These are phyloP conservation scores for Rhizoglyphus robini DNA, from an alignment of 1,140 invertebrate species.

Conservation along the genomic window DNA sequence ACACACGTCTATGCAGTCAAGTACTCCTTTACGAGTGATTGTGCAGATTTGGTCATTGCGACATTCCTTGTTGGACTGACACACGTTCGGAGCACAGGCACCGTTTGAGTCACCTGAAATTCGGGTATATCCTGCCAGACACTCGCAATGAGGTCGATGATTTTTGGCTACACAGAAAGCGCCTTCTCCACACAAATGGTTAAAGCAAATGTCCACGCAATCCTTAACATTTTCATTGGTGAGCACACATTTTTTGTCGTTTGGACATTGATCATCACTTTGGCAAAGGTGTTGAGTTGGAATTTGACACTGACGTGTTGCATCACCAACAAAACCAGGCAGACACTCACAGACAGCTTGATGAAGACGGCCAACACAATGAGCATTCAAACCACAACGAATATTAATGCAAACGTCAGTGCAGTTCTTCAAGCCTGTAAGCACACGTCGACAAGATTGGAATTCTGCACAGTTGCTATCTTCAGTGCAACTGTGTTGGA, in stretches of 20 bases:
- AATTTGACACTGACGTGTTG: slow-evolving; percentile 35
- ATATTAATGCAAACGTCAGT: slow-evolving; percentile 27
- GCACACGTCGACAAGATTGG: slow-evolving; percentile 17
- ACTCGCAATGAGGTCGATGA: slow-evolving; percentile 67
- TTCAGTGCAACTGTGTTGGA: slow-evolving; percentile 11
- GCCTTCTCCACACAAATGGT: slow-evolving; percentile 57
- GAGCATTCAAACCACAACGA: slow-evolving; percentile 59
- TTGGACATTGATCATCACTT: slow-evolving; percentile 52
- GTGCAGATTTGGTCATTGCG: slow-evolving; percentile 21
- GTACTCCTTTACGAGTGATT: slow-evolving; percentile 20
- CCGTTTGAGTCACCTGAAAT: slow-evolving; percentile 19
- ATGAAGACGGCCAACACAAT: slow-evolving; percentile 54
- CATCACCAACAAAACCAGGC: slow-evolving; percentile 59
- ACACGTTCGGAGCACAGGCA: slow-evolving; percentile 21
- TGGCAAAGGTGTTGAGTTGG: slow-evolving; percentile 39
- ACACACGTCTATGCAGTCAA: slow-evolving; percentile 49
- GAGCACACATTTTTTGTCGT: slow-evolving; percentile 40
- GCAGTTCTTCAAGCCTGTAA: slow-evolving; percentile 22
- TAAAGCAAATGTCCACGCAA: slow-evolving; percentile 23
- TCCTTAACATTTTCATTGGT: slow-evolving; percentile 26
- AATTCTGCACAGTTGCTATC: slow-evolving; percentile 18
- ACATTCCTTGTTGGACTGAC: slow-evolving; percentile 21
- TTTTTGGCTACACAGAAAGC: slow-evolving; percentile 66
- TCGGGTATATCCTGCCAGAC: slow-evolving; percentile 32
- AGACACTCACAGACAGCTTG: slow-evolving; percentile 57